Evolutionary conservation across 1,140 invertebrate species (phyloP).

Genomic region (Lepeophtheirus salmonis): DNA sequence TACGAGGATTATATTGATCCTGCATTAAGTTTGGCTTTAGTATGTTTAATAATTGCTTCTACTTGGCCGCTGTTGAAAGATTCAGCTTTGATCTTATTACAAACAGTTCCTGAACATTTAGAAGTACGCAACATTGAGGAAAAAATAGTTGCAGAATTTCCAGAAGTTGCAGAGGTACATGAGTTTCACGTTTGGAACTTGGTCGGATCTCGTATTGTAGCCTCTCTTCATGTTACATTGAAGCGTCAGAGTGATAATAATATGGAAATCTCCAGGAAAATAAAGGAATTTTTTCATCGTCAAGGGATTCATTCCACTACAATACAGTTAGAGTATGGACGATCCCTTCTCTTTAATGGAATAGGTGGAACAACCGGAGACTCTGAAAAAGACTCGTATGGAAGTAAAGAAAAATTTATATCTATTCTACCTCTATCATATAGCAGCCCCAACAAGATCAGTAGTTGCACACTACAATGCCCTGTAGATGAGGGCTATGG

Average conservation of each 20-base stretch:
- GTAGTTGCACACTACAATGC: not conserved
- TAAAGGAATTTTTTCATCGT: slow-evolving; percentile 84
- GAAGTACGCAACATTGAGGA: slow-evolving; percentile 30
- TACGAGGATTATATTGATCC: slow-evolving; percentile 72
- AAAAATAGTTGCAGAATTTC: slow-evolving; percentile 45
- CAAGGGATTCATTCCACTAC: slow-evolving; percentile 82
- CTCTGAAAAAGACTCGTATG: not conserved
- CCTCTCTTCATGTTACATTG: slow-evolving; percentile 26
- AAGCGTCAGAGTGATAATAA: slow-evolving; percentile 21
- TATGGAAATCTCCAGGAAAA: slow-evolving; percentile 51
- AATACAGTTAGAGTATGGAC: slow-evolving; percentile 79
- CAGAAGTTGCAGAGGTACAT: slow-evolving; percentile 72
- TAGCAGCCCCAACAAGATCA: not conserved
- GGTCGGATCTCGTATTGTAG: slow-evolving; percentile 51
- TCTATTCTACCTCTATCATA: not conserved
- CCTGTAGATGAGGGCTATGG: not conserved
- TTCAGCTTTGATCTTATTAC: slow-evolving; percentile 40
- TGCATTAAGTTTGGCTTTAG: slow-evolving; percentile 60
- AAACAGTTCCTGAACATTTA: slow-evolving; percentile 78
- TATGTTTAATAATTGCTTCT: slow-evolving; percentile 54
- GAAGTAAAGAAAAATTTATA: not conserved
- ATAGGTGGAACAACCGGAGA: not conserved
- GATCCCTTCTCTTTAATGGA: not conserved
- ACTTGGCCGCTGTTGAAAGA: slow-evolving; percentile 28
- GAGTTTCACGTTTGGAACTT: slow-evolving; percentile 88